phyloP scores from a whole-genome alignment of 2,113 vertebrate species.

The Vombatus ursinus region DNA sequence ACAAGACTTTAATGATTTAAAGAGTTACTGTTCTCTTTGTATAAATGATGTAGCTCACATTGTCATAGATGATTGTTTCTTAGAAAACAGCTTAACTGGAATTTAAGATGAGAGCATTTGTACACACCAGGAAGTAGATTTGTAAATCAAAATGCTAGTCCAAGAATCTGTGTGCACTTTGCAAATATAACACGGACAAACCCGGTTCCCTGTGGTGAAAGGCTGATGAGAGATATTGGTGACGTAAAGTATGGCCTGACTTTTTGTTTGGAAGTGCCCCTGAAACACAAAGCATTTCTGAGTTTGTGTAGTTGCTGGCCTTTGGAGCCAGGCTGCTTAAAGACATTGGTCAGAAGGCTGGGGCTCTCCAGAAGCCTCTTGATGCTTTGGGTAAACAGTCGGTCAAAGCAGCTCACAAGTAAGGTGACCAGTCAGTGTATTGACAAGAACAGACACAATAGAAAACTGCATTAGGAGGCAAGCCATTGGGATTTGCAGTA shows the following conservation, averaged over 20 bases:
- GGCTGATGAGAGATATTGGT: not conserved
- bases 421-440: slow-evolving; percentile 82
- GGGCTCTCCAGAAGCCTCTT: slow-evolving; percentile 59
- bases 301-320: not conserved
- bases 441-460: slow-evolving; percentile 82
- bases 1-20: not conserved
- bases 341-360: not conserved
- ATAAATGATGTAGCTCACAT: not conserved
- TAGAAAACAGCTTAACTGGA: not conserved
- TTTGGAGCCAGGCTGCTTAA: not conserved
- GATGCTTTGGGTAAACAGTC: slow-evolving; percentile 78
- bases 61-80: not conserved
- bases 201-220: not conserved
- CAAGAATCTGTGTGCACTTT: slow-evolving; percentile 5
- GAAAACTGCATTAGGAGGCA: slow-evolving; percentile 83
- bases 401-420: slow-evolving; percentile 78
- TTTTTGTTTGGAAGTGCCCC: not conserved
- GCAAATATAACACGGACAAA: not conserved
- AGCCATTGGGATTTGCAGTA: slow-evolving; percentile 85
- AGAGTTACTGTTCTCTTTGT: not conserved
- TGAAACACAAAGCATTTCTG: slow-evolving; percentile 29
- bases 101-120: not conserved
- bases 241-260: not conserved
- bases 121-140: not conserved
- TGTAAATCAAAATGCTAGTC: slow-evolving; percentile 3